phyloP scores from a whole-genome alignment of 2,113 vertebrate species.

The Urocitellus parryii region DNA sequence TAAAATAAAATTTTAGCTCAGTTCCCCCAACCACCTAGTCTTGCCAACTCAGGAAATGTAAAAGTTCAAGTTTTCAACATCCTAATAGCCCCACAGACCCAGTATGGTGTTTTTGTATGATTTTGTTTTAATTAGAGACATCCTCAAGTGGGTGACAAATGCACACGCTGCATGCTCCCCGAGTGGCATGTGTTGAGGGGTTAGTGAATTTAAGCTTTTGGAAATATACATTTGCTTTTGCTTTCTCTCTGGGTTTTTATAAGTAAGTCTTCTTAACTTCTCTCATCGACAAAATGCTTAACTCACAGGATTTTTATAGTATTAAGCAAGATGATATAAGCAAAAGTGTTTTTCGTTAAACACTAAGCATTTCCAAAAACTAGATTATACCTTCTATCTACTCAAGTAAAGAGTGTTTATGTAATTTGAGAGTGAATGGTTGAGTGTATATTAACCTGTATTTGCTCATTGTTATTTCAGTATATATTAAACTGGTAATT shows the following conservation, averaged over 20 bases:
- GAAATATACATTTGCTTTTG: background rate
- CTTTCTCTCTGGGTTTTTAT: conserved; percentile 4
- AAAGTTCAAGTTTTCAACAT: conserved; percentile 72
- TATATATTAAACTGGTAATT: background rate
- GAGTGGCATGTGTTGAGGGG: fast-evolving
- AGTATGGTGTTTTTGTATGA: background rate
- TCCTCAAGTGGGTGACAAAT: background rate
- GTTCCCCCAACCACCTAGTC: conserved; percentile 64
- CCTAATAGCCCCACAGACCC: background rate
- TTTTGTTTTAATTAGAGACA: background rate
- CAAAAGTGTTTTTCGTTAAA: conserved; percentile 17
- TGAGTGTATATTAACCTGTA: background rate
- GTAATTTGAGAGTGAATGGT: background rate
- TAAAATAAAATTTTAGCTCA: conserved; percentile 49
- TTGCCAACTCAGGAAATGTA: conserved; percentile 63
- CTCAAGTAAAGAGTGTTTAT: background rate
- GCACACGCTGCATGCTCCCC: fast-evolving
- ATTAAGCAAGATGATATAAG: background rate
- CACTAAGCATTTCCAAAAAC: conserved; percentile 7
- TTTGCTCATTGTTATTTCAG: background rate
- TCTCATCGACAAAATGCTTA: background rate
- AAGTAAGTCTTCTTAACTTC: background rate
- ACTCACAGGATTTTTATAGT: background rate
- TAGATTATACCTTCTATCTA: background rate
- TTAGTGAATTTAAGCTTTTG: background rate